phyloP scores from a whole-genome alignment of 1,140 invertebrate genomes.

The Vanessa atalanta region DNA sequence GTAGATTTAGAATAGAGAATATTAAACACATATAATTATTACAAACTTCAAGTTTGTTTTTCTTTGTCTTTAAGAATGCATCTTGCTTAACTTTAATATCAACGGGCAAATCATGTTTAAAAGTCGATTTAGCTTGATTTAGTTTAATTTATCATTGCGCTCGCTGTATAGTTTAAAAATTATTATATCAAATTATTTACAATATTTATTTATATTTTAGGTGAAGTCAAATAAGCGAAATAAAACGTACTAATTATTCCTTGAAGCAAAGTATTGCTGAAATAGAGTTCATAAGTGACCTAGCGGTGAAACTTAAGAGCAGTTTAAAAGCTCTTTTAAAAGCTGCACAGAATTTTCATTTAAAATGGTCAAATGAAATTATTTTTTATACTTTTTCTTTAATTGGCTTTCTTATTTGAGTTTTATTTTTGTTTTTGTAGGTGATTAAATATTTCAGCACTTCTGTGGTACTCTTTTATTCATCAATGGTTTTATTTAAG shows the following conservation, averaged over 20 bases:
- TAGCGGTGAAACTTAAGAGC: neutral
- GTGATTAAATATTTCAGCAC: neutral
- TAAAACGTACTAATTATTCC: slow-evolving; percentile 27
- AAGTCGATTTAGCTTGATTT: no score
- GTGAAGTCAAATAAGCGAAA: neutral
- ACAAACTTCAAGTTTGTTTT: neutral
- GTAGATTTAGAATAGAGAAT: slow-evolving; percentile 6
- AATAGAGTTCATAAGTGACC: slow-evolving; percentile 33
- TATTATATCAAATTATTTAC: neutral
- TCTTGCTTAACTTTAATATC: no score
- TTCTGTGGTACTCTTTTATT: neutral
- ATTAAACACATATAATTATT: neutral
- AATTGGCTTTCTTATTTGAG: neutral
- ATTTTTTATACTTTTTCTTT: neutral
- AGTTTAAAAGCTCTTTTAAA: slow-evolving; percentile 24
- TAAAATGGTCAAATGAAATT: slow-evolving; percentile 14
- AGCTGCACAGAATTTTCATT: slow-evolving; percentile 17
- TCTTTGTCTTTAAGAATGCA: neutral
- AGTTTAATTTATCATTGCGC: no score
- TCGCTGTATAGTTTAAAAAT: neutral
- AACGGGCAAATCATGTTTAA: no score
- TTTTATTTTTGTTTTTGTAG: neutral
- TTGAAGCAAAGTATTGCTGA: slow-evolving; percentile 21
- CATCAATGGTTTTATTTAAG: neutral
- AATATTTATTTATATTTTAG: no score